Base-by-base conservation (phyloP, 2,113 vertebrate genomes). In the Seriola rivoliana region DNA sequence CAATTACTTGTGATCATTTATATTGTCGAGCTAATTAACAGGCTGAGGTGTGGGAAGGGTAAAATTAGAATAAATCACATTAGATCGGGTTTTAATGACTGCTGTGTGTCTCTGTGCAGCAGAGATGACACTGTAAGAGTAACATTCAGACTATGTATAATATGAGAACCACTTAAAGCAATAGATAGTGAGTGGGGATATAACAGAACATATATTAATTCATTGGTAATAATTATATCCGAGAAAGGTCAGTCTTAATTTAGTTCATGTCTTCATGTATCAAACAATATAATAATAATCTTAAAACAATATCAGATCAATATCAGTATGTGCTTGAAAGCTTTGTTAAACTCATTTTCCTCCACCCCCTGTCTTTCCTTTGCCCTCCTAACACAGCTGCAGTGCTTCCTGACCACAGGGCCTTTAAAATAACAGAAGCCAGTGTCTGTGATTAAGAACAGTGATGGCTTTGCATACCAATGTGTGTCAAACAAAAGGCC, bases 391-490 rank as follows among this genome's bases (percentile, higher is more conserved):
- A 36, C 60, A 78, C 63, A 80, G 55, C 34, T 71, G 42, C 8
- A 17, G 23, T 36, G 46, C 67, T 34, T 32, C 60, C 67, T 78
- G 70, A 59, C 78, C 60, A 58, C 65, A 71, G 52, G 59, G 60
- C 36, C 57, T 85, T 84, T 75, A 32, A 40, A 76, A 70, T 66
- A 73, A 50, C 1, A 17, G 7, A 3, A 57, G 66, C 52, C 67
- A 66, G 1, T 17, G 40, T 32, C 77, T 66, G 48, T 79, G 83
- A 91, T 85, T 88, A 86, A 78, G 50, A 75, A 52, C 5, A 76
- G 71, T 82, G 80, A 0, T 55, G 57, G 40, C 84, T 88, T 89
- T 91, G 85, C 85, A 85, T 88, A 83, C 79, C 75, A 85, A 78
- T 79, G 74, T 34, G 48, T 74, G 25, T 73, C 71, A 75, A 72